Conservation (phyloP, 2,113 vertebrate genomes). For the Elephas maximus region DNA sequence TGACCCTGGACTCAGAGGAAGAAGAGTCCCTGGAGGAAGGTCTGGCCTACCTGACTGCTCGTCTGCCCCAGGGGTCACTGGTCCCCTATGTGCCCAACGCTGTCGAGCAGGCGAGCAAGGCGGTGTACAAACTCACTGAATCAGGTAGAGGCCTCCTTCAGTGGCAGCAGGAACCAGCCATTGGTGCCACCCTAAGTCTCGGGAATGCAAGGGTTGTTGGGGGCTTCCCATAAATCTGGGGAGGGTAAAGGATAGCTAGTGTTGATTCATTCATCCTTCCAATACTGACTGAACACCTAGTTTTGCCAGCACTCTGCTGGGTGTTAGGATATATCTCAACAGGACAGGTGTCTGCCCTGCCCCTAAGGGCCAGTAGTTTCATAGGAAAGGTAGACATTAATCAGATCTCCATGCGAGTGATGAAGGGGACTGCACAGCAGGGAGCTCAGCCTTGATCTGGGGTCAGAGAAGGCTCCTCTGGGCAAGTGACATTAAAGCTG, state of each 20-base stretch:
- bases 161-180: neutral
- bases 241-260: neutral
- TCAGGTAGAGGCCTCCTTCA: constrained; percentile 88
- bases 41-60: constrained; percentile 87
- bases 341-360: neutral
- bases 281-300: neutral
- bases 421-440: too few species aligned
- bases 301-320: neutral
- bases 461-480: neutral
- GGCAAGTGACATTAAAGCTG: neutral
- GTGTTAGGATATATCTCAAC: neutral
- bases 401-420: neutral
- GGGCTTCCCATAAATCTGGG: neutral
- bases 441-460: neutral
- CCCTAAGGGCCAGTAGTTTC: neutral
- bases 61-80: constrained; percentile 89
- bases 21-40: constrained; percentile 91
- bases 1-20: constrained; percentile 94
- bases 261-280: neutral
- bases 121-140: constrained; percentile 93
- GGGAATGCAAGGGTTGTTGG: neutral
- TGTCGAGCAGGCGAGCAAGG: constrained; percentile 86
- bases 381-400: neutral
- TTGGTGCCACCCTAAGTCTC: neutral
- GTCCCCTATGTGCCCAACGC: constrained; percentile 91